Percentiles rank a stretch among this genome's conserved stretches.
Conservation (phyloP, 2,888 invertebrate genomes). For the Drosophila ezoana region DNA sequence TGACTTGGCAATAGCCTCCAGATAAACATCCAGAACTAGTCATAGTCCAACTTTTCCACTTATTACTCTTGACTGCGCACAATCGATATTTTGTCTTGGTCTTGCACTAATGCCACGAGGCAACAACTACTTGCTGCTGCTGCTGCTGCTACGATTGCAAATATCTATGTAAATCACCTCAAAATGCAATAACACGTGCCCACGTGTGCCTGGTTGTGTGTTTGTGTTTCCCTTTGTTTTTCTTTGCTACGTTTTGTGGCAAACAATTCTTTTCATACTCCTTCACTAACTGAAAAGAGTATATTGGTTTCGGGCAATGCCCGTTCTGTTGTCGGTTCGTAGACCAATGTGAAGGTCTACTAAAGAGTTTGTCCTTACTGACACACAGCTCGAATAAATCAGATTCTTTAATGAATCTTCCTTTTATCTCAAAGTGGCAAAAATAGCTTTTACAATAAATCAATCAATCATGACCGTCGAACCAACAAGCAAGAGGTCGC, state of each 20-base stretch:
- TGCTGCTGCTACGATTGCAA: slow-evolving; percentile 21
- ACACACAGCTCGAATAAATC: no score
- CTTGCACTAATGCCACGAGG: slow-evolving; percentile 35
- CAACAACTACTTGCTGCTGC: slow-evolving; percentile 15
- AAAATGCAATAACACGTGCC: slow-evolving; percentile 68
- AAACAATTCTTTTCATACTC: slow-evolving; percentile 36
- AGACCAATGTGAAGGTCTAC: no score
- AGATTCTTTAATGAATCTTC: no score
- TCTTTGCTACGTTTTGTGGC: slow-evolving; percentile 32
- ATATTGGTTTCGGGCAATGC: no score
- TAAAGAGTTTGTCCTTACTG: no score
- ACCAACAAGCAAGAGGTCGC: no score
- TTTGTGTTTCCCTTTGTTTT: slow-evolving; percentile 13
- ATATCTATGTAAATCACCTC: slow-evolving; percentile 44
- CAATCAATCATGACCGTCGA: no score
- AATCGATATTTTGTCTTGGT: slow-evolving; percentile 46
- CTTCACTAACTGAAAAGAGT: neutral
- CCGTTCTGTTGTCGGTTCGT: no score
- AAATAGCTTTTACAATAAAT: no score
- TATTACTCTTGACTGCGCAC: slow-evolving; percentile 59
- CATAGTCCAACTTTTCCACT: slow-evolving; percentile 63
- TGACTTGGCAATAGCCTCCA: slow-evolving; percentile 69
- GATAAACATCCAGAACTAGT: slow-evolving; percentile 56
- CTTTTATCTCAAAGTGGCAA: no score
- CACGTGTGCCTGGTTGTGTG: slow-evolving; percentile 5